phyloP scores from a whole-genome alignment of 2,888 invertebrate species.

The Cyaniris semiargus region DNA sequence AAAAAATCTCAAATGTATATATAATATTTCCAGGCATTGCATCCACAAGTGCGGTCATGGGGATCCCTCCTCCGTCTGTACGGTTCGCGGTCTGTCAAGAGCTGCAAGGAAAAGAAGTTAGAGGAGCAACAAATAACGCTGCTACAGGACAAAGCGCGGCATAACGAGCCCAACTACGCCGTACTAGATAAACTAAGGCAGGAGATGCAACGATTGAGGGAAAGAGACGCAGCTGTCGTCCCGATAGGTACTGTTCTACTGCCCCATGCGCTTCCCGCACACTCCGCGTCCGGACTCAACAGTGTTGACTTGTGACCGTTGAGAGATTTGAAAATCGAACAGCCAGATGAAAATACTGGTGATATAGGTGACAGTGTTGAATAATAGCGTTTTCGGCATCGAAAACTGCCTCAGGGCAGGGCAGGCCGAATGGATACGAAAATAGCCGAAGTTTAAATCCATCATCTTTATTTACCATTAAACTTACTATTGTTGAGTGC shows the following conservation, averaged over 20 bases:
- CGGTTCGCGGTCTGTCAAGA: conserved; percentile 94
- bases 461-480: too few species aligned
- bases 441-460: too few species aligned
- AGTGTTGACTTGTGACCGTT: conserved; percentile 84
- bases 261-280: conserved; percentile 82
- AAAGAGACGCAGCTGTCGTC: conserved; percentile 81
- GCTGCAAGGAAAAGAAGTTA: conserved; percentile 94
- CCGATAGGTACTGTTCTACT: conserved; percentile 78
- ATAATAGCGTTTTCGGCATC: too few species aligned
- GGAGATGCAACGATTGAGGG: conserved; percentile 89
- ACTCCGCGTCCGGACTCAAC: conserved; percentile 83
- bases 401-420: too few species aligned
- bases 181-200: conserved; percentile 90
- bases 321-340: neutral
- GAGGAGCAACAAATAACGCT: conserved; percentile 96
- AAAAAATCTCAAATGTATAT: neutral
- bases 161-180: conserved; percentile 94
- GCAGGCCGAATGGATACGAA: too few species aligned
- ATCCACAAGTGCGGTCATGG: conserved; percentile 97
- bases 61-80: conserved; percentile 96
- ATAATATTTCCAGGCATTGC: conserved; percentile 83
- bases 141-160: conserved; percentile 89
- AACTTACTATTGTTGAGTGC: too few species aligned
- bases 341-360: neutral
- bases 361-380: neutral